phyloP scores from a whole-genome alignment of 2,113 vertebrate species.

The Xenus cinereus region DNA sequence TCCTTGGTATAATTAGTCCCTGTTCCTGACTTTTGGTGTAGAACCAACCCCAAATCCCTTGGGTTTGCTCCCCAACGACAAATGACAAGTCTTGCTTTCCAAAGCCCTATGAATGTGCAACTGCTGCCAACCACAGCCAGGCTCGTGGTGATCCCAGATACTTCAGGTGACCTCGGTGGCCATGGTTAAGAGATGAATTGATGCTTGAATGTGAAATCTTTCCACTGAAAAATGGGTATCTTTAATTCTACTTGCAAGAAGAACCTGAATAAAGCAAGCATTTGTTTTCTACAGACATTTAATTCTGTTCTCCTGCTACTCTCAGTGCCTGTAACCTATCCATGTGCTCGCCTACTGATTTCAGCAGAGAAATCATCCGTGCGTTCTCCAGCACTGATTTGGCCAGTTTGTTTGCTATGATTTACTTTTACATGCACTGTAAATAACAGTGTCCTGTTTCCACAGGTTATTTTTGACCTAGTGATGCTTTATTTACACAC shows the following conservation, averaged over 20 bases:
- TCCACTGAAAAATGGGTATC: neutral
- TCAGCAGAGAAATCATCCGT: neutral
- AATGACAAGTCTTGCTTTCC: neutral
- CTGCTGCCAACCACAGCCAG: neutral
- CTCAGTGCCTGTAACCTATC: neutral
- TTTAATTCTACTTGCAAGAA: neutral
- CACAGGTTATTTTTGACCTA: neutral
- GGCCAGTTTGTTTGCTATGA: neutral
- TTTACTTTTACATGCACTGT: neutral
- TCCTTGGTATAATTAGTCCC: neutral
- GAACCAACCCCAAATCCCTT: neutral
- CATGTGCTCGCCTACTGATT: rapidly evolving
- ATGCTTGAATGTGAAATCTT: neutral
- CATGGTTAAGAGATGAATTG: neutral
- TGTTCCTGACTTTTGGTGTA: neutral
- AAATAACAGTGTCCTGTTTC: neutral
- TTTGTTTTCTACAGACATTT: neutral
- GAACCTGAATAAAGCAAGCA: neutral
- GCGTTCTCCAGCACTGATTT: neutral
- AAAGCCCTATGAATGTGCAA: neutral
- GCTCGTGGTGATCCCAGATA: rapidly evolving
- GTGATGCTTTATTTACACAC: neutral
- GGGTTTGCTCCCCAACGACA: neutral
- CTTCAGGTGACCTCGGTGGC: neutral
- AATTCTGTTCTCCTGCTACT: neutral